Conservation (phyloP, 2,888 invertebrate species). For the Melieria crassipennis region DNA sequence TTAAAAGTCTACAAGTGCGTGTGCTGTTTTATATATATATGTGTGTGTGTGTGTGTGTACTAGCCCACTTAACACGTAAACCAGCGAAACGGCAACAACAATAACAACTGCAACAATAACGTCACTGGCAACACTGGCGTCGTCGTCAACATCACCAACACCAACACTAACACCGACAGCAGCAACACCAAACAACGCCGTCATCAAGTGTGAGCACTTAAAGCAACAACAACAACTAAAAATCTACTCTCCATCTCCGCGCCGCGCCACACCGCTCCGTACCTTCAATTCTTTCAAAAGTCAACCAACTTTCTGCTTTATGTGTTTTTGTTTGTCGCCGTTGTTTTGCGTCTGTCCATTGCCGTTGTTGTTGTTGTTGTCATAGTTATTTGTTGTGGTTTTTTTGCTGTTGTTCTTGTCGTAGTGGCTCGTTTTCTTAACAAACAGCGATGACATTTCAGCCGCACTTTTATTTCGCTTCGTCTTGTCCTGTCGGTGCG, state of each 20-base stretch:
- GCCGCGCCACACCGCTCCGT: too few relatives aligned
- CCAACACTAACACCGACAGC: conserved; percentile 33
- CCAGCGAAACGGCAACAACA: conserved; percentile 30
- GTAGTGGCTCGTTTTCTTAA: background rate
- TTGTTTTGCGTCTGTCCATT: too few relatives aligned
- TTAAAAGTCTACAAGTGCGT: conserved; percentile 29
- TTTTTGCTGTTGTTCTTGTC: background rate
- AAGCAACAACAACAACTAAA: conserved; percentile 13
- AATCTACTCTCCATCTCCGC: too few relatives aligned
- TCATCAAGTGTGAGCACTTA: too few relatives aligned
- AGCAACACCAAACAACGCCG: conserved; percentile 11
- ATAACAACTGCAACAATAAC: conserved; percentile 36
- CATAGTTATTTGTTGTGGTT: conserved; percentile 1
- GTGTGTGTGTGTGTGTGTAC: conserved; percentile 35
- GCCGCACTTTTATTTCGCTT: too few relatives aligned
- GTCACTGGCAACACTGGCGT: background rate
- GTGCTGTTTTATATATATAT: background rate
- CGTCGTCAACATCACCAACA: background rate
- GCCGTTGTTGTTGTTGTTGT: conserved; percentile 11
- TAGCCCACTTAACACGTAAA: conserved; percentile 61
- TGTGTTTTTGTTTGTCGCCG: conserved; percentile 32
- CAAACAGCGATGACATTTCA: background rate
- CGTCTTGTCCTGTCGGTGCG: too few relatives aligned
- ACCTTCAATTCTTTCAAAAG: conserved; percentile 63
- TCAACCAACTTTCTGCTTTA: conserved; percentile 62